Evolutionary conservation across 2,888 invertebrate genomes (phyloP), one percentile per base, ranked within the genome.

Genomic region (Cartodere bifasciata): DNA sequence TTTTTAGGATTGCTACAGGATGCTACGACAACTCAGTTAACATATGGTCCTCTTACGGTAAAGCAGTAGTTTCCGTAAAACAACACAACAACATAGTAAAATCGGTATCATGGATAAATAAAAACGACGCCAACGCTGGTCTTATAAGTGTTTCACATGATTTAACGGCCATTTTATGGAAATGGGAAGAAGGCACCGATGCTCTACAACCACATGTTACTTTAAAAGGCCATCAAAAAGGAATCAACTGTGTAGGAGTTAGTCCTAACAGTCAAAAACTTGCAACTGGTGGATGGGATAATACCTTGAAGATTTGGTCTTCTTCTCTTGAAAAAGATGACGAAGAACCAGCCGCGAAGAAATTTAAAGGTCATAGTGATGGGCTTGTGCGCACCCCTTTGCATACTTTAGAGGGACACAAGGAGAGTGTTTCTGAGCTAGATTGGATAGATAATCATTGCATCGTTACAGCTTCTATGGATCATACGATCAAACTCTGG

Each of bases 401-500:
- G 42, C 67, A 84, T 51, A 92, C 94, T 2, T 60, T 97, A 38
- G 81, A 84, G 56, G 94, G 94, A 0, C 97, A 98, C 55, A 77
- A 81, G 38, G 97, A 97, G 60, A 83, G 82, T 9, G 74, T 98
- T 11, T 85, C 87, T 0, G 75, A 79, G 0, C 72, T 85, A 1
- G 70, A 76, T 31, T 98, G 95, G 94, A 71, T 82, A 46, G 79
- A 83, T 44, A 67, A 67, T 33, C 67, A 73, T 41, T 82, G 83
- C 39, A 63, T 94, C 2, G 68, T 86, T 5, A 88, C 92, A 0
- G 74, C 81, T 30, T 88, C 94, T 1, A 92, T 91, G 91, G 97
- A 98, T 64, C 94, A 97, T 54, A 84, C 92, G 1, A 65, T 98
- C 10, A 82, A 86, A 56, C 56, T 92, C 5, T 98, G 97, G 97